phyloP scores from a whole-genome alignment of 2,113 vertebrate genomes.

The Phoenicopterus ruber region DNA sequence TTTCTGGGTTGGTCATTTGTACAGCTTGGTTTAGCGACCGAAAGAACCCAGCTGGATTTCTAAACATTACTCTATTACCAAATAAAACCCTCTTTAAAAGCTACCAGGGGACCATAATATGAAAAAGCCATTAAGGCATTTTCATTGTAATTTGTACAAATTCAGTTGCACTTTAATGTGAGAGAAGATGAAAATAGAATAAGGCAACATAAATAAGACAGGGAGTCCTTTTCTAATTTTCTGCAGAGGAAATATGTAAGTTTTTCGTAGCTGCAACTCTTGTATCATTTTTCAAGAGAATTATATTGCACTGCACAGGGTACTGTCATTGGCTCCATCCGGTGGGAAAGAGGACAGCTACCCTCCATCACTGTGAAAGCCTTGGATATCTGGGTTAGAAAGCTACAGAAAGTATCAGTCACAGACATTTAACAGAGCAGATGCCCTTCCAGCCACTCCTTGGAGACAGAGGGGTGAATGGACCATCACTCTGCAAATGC shows the following conservation, averaged over 20 bases:
- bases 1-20: background rate
- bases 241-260: background rate
- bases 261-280: background rate
- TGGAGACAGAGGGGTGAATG: background rate
- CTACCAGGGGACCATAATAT: background rate
- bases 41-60: background rate
- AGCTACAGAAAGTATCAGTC: background rate
- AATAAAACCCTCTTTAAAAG: background rate
- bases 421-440: background rate
- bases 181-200: background rate
- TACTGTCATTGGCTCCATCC: background rate
- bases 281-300: background rate
- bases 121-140: background rate
- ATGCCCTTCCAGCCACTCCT: background rate
- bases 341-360: background rate
- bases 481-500: background rate
- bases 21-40: background rate
- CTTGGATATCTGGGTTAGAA: background rate
- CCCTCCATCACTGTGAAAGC: background rate
- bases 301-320: background rate
- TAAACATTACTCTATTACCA: background rate
- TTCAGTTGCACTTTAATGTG: background rate
- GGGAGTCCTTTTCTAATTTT: background rate
- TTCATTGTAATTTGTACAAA: background rate
- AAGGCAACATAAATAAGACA: background rate